phyloP scores from a whole-genome alignment of 2,113 vertebrate genomes.

The Halcyon malimbica region DNA sequence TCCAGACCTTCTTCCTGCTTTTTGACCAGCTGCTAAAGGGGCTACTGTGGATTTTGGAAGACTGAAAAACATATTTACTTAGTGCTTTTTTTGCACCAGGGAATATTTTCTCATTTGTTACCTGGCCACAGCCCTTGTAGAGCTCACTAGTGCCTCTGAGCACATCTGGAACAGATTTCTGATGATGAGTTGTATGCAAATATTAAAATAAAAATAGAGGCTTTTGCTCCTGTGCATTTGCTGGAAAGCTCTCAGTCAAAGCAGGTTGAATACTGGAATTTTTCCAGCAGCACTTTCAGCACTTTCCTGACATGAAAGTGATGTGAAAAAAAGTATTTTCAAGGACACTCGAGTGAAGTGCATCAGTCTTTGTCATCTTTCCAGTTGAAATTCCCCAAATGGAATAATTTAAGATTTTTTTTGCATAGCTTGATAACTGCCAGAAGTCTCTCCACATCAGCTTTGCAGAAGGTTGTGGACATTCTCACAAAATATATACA shows the following conservation, averaged over 20 bases:
- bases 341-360: constrained; percentile 35
- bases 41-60: not conserved
- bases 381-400: not conserved
- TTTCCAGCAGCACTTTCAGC: constrained; percentile 28
- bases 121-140: not conserved
- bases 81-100: not conserved
- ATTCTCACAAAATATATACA: not conserved
- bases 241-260: constrained; percentile 10
- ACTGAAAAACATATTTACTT: not conserved
- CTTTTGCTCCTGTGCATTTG: not conserved
- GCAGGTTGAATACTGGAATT: not conserved
- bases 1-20: not conserved
- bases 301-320: constrained; percentile 34
- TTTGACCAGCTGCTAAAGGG: not conserved
- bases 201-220: not conserved
- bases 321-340: constrained; percentile 7
- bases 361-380: constrained; percentile 47
- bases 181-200: not conserved
- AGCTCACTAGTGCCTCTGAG: not conserved
- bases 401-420: constrained; percentile 21
- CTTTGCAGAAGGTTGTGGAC: not conserved
- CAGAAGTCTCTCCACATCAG: not conserved
- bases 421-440: not conserved
- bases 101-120: not conserved
- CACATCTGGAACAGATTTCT: not conserved